Conservation (phyloP, 2,888 invertebrate genomes). For the Thyatira batis region DNA sequence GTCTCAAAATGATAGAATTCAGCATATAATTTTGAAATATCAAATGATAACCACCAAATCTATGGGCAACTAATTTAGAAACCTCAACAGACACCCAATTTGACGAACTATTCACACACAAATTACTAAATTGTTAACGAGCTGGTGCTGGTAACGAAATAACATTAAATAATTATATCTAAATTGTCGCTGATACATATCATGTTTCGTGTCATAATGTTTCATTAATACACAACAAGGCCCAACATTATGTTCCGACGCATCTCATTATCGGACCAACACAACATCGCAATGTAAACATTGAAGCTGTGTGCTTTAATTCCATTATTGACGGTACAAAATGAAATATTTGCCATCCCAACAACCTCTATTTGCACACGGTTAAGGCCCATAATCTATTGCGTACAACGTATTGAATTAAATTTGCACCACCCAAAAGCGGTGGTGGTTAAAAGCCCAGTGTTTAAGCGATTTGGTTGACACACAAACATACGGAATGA, state of each 20-base stretch:
- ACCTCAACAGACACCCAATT: background rate
- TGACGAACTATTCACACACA: background rate
- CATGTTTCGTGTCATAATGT: slow-evolving; percentile 4
- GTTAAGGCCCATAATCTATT: background rate
- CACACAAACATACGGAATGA: slow-evolving; percentile 39
- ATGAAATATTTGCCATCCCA: slow-evolving; percentile 4
- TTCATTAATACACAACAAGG: slow-evolving; percentile 3
- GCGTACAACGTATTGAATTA: background rate
- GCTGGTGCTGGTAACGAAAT: background rate
- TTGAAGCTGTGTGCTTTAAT: slow-evolving; percentile 52
- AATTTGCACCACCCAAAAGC: slow-evolving; percentile 34
- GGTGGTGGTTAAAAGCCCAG: slow-evolving; percentile 43
- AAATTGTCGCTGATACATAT: background rate
- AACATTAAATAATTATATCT: background rate
- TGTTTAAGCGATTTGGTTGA: slow-evolving; percentile 26
- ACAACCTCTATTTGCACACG: background rate
- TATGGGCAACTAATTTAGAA: background rate
- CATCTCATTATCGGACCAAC: slow-evolving; percentile 54
- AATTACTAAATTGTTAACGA: background rate
- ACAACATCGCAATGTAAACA: slow-evolving; percentile 51
- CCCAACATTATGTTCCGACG: slow-evolving; percentile 16
- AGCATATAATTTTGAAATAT: background rate
- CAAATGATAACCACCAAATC: background rate
- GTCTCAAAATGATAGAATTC: too few species aligned
- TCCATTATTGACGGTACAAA: slow-evolving; percentile 45